Evolutionary conservation across 2,797 vertebrate species (phyloP), one percentile per base, ranked within the genome.

Genomic region (Synanceia verrucosa): DNA sequence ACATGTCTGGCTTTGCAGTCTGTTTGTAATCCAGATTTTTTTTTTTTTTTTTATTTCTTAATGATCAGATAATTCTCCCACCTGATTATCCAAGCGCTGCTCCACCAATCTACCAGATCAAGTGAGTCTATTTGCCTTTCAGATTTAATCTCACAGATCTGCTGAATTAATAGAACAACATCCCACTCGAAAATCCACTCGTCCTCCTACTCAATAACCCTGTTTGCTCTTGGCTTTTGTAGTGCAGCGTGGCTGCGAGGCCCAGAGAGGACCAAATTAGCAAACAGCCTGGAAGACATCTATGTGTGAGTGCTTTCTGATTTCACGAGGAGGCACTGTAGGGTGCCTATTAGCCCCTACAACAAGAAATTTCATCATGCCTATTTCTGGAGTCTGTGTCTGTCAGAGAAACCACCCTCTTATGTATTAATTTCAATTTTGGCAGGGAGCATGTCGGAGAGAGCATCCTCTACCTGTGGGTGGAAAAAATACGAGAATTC

Each of bases 61-160:
- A 56, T 79, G 74, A 80, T 84, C 80, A 95, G 95, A 96, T 98
- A 74, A 96, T 97, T 86, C 93, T 99, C 48, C 97, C 97, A 0
- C 87, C 89, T 70, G 96, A 97, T 83, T 99, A 99, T 86, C 98
- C 97, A 50, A 88, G 93, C 48, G 44, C 93, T 65, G 95, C 97
- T 5, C 97, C 98, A n/a, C 98, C 97, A 52, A 92, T 97, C 87
- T 99, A 99, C 91, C 97, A 98, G 33, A 92, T 99, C 70, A 99
- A 99, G 98, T 99, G 94, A 94, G 96, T 92, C 69, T 77, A 76
- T 84, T 85, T 84, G 62, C 63, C 73, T 88, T 87, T 88, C 46
- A 86, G 76, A 88, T 90, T 44, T 39, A 76, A 84, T 87, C 70
- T 66, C 12, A 2, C 24, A 43, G 70, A 76, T 85, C 59, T 71